phyloP scores from a whole-genome alignment of 2,888 invertebrate genomes.

The Cantharis rufa region DNA sequence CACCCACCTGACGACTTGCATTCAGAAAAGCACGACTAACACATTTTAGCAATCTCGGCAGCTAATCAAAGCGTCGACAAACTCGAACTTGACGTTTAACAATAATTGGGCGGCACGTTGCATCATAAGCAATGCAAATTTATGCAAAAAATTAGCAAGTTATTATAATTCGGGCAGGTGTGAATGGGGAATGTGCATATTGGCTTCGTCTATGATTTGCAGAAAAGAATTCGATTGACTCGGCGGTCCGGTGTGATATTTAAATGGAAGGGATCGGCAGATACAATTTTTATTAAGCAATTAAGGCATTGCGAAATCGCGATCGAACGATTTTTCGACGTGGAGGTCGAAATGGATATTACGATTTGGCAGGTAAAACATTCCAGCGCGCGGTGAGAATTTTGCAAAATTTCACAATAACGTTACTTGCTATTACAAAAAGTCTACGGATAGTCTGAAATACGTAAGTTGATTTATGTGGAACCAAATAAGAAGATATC shows the following conservation, averaged over 20 bases:
- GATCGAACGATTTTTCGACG: not conserved
- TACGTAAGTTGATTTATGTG: not conserved
- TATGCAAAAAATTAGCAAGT: not conserved
- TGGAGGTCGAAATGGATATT: not conserved
- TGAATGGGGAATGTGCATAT: not conserved
- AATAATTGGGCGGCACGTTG: not conserved
- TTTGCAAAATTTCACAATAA: not conserved
- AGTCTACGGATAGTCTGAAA: constrained; percentile 3
- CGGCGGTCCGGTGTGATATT: not conserved
- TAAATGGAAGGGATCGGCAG: not conserved
- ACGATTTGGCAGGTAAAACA: not conserved
- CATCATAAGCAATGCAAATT: not conserved
- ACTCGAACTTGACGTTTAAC: not conserved
- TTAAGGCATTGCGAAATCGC: not conserved
- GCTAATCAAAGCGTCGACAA: not conserved
- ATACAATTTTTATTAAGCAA: not conserved
- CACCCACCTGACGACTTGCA: not conserved
- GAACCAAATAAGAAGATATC: constrained; percentile 4
- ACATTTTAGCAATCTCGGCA: not conserved
- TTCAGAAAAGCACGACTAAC: not conserved
- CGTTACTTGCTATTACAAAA: not conserved
- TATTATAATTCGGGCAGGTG: not conserved
- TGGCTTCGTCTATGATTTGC: not conserved
- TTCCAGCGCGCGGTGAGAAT: not conserved
- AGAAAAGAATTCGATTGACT: not conserved